Evolutionary conservation across 2,888 invertebrate species (phyloP).

Genomic region (Nomada ruficornis): DNA sequence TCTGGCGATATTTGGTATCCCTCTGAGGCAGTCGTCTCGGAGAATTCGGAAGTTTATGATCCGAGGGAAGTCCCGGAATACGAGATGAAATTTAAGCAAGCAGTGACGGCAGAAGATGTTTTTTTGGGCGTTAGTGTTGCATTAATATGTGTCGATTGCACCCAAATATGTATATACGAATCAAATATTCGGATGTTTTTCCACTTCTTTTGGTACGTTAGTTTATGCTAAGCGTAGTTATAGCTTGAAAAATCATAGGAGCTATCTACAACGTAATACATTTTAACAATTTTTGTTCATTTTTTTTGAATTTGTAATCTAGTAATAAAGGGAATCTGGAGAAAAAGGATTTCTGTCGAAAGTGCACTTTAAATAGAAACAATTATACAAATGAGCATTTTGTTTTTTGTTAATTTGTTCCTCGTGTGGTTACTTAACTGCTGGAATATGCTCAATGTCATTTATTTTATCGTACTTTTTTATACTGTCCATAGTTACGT

Average conservation of each 20-base stretch:
- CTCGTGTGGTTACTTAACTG: background rate
- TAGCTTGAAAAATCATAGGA: background rate
- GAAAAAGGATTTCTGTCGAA: too few relatives aligned
- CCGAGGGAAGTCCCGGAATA: constrained; percentile 90
- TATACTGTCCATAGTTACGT: background rate
- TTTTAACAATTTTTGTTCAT: too few relatives aligned
- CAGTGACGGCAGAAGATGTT: constrained; percentile 93
- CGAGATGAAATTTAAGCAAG: constrained; percentile 93
- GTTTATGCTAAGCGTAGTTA: background rate
- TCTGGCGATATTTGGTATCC: constrained; percentile 85
- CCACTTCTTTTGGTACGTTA: too few relatives aligned
- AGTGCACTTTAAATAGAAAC: too few relatives aligned
- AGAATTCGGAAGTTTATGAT: constrained; percentile 82
- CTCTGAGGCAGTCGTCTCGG: constrained; percentile 70
- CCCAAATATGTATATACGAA: background rate
- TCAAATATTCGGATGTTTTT: background rate
- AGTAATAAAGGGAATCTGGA: too few relatives aligned
- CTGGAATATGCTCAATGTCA: too few relatives aligned
- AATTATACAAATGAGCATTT: too few relatives aligned
- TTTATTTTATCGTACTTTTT: background rate
- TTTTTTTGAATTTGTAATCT: too few relatives aligned
- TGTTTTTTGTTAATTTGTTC: background rate
- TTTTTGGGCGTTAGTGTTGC: constrained; percentile 89
- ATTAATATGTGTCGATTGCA: constrained; percentile 1
- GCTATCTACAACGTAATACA: too few relatives aligned